Evolutionary conservation across 2,113 vertebrate genomes (phyloP).

Genomic region (Hystrix cristata): DNA sequence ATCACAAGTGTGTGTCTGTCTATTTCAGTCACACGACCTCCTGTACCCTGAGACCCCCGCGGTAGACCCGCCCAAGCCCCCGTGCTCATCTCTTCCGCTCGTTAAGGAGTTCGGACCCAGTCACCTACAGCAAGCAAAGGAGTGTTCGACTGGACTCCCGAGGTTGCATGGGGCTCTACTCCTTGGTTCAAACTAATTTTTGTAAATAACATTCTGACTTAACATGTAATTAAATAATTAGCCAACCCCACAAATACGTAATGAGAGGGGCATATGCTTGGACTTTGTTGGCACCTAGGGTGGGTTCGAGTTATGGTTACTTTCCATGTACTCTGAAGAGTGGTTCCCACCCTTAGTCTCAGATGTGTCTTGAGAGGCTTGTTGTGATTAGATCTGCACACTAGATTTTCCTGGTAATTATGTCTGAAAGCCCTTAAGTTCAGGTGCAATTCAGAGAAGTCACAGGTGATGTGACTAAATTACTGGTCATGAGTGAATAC

Average conservation of each 20-base stretch:
- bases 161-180: constrained; percentile 43
- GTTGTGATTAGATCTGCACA: constrained; percentile 71
- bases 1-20: constrained; percentile 46
- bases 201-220: constrained; percentile 11
- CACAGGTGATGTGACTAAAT: constrained; percentile 77
- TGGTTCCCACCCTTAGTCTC: neutral
- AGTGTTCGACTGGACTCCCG: constrained; percentile 68
- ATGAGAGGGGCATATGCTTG: neutral
- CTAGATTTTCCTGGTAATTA: constrained; percentile 79
- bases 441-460: constrained; percentile 81
- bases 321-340: constrained; percentile 39
- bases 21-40: constrained; percentile 74
- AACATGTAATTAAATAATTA: constrained; percentile 38
- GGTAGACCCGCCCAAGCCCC: constrained; percentile 69
- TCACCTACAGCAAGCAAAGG: constrained; percentile 75
- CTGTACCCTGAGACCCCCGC: constrained; percentile 81
- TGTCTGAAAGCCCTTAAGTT: constrained; percentile 80
- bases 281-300: constrained; percentile 14
- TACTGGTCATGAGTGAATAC: constrained; percentile 71
- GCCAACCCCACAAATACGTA: neutral
- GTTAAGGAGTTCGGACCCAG: constrained; percentile 81
- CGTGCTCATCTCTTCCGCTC: constrained; percentile 77
- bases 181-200: constrained; percentile 64
- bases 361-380: constrained; percentile 46
- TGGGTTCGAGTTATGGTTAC: constrained; percentile 19